Evolutionary conservation across 2,888 invertebrate species (phyloP).

Genomic region (Rhorus exstirpatorius): DNA sequence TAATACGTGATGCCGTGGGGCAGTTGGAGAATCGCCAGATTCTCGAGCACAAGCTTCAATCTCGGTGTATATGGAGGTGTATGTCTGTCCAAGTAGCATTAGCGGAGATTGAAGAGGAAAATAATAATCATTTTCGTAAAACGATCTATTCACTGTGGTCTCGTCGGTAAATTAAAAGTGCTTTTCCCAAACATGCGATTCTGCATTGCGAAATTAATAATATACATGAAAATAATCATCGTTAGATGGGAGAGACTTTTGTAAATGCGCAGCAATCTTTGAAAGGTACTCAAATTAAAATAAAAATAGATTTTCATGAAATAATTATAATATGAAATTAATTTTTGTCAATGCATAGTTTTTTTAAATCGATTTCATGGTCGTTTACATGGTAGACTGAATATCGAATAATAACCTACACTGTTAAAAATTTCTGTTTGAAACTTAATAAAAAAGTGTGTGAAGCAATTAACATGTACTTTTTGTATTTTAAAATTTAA

Average conservation of each 20-base stretch:
- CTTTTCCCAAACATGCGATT: not conserved
- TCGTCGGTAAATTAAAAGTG: not conserved
- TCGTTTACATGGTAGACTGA: no score
- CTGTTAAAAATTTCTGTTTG: no score
- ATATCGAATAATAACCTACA: no score
- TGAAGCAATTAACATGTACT: no score
- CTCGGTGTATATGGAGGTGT: conserved; percentile 58
- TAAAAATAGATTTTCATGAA: no score
- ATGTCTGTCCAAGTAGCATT: conserved; percentile 42
- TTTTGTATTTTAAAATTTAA: no score
- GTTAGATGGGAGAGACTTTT: not conserved
- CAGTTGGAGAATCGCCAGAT: conserved; percentile 63
- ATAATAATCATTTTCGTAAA: conserved; percentile 61
- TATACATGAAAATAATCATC: not conserved
- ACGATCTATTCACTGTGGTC: conserved; percentile 51
- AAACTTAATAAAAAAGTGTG: no score
- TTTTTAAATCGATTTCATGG: no score
- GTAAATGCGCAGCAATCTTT: not conserved
- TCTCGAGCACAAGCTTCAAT: conserved; percentile 54
- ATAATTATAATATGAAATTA: no score
- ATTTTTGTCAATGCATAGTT: no score
- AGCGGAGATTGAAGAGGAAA: conserved; percentile 59
- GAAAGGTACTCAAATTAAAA: not conserved
- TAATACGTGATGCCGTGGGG: conserved; percentile 43
- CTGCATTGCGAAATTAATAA: not conserved